Conservation (phyloP, 2,797 vertebrate species). For the Pyrrhura leucotis region DNA sequence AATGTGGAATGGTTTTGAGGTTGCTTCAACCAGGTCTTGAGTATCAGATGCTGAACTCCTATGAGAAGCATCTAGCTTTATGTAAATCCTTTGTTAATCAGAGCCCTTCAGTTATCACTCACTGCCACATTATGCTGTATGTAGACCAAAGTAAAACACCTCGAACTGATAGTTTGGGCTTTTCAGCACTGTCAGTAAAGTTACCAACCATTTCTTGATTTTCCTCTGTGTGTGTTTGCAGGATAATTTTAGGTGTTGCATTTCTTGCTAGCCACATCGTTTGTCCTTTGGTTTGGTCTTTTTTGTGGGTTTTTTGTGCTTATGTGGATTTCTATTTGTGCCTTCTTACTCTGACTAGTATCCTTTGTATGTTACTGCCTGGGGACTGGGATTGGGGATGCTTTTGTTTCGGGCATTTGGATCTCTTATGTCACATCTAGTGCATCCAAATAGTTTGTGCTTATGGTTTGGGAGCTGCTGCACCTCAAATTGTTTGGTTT, state of each 20-base stretch:
- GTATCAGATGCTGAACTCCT: background rate
- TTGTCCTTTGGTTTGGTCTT: background rate
- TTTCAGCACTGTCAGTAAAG: background rate
- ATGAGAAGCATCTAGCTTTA: background rate
- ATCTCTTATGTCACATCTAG: background rate
- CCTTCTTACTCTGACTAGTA: background rate
- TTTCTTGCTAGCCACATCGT: background rate
- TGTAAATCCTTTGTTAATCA: background rate
- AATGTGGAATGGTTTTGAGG: background rate
- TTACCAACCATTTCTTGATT: background rate
- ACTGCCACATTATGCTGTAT: fast-evolving
- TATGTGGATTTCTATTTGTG: background rate
- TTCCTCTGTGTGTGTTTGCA: background rate
- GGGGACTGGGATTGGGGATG: background rate
- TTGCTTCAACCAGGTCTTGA: background rate
- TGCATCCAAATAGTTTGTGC: background rate
- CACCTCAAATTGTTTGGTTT: background rate
- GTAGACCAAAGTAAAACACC: background rate
- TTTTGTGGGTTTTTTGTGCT: background rate
- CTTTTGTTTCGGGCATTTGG: background rate
- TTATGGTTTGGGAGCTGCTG: background rate
- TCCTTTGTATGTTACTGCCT: background rate
- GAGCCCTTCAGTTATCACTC: background rate
- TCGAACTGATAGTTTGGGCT: background rate
- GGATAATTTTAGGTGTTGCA: background rate